phyloP scores from a whole-genome alignment of 2,797 vertebrate species.

The Hemibagrus guttatus region DNA sequence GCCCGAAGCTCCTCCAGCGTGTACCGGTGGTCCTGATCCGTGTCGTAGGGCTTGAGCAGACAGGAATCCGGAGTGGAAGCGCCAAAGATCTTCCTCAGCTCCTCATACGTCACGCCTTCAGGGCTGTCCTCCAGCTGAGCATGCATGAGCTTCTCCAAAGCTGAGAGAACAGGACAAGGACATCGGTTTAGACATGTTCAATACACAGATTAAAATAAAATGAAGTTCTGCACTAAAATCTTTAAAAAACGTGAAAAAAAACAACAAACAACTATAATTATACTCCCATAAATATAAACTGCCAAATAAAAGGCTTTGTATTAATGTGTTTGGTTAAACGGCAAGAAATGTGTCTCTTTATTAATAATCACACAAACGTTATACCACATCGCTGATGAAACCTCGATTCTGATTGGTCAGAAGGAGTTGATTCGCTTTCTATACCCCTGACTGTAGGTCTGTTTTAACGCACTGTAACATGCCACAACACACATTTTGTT shows the following conservation, averaged over 20 bases:
- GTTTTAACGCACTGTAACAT: too few relatives aligned
- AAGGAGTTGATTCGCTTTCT: too few relatives aligned
- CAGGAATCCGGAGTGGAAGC: conserved; percentile 53
- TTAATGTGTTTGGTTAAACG: too few relatives aligned
- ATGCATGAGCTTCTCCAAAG: conserved; percentile 66
- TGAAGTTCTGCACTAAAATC: too few relatives aligned
- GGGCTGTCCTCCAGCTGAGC: conserved; percentile 44
- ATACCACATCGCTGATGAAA: neutral
- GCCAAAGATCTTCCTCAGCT: conserved; percentile 64
- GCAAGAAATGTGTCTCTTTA: too few relatives aligned
- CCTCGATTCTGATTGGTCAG: neutral
- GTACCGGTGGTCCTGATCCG: conserved; percentile 66
- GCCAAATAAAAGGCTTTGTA: too few relatives aligned
- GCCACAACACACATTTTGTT: too few relatives aligned
- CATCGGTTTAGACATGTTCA: neutral
- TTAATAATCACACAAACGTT: neutral
- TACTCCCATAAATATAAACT: too few relatives aligned
- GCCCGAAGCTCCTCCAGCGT: conserved; percentile 70
- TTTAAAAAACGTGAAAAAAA: too few relatives aligned
- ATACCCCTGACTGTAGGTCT: neutral
- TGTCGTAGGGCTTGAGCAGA: conserved; percentile 67
- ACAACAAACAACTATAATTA: too few relatives aligned
- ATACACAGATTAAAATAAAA: neutral
- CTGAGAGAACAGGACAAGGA: conserved; percentile 55
- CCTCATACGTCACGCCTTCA: conserved; percentile 61